phyloP scores from a whole-genome alignment of 2,888 invertebrate species.

The Pollenia griseotomentosa region DNA sequence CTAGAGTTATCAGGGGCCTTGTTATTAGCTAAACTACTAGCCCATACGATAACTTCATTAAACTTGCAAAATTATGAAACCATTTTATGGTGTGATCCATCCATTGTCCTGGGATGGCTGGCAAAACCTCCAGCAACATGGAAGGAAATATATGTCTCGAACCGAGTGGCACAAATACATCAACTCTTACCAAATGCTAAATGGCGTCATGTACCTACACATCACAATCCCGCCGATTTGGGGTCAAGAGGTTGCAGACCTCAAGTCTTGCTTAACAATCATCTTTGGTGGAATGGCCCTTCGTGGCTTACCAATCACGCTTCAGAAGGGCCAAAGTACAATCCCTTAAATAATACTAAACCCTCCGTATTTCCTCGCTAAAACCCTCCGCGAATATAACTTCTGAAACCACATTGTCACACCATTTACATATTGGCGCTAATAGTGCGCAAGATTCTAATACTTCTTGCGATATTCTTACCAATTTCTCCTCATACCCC shows the following conservation, averaged over 20 bases:
- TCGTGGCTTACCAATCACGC: not conserved
- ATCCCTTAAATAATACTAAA: not conserved
- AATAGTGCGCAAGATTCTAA: not conserved
- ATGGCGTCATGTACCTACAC: not conserved
- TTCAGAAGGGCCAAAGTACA: not conserved
- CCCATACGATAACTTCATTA: too few relatives aligned
- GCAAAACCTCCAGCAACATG: too few relatives aligned
- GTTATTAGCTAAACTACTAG: too few relatives aligned
- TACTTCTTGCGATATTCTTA: not conserved
- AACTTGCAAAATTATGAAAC: too few relatives aligned
- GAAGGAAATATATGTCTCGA: too few relatives aligned
- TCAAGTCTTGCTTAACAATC: not conserved
- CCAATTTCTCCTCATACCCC: not conserved
- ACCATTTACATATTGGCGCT: too few relatives aligned
- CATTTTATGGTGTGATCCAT: too few relatives aligned
- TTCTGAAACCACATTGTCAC: not conserved
- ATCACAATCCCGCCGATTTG: not conserved
- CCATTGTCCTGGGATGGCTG: too few relatives aligned
- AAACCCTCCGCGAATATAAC: not conserved
- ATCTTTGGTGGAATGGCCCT: not conserved
- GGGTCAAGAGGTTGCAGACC: constrained; percentile 2
- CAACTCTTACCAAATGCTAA: too few relatives aligned
- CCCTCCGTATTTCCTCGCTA: not conserved
- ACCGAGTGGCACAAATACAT: too few relatives aligned
- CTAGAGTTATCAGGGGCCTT: too few relatives aligned